phyloP scores from a whole-genome alignment of 1,140 invertebrate genomes.

The Cheumatopsyche charites region DNA sequence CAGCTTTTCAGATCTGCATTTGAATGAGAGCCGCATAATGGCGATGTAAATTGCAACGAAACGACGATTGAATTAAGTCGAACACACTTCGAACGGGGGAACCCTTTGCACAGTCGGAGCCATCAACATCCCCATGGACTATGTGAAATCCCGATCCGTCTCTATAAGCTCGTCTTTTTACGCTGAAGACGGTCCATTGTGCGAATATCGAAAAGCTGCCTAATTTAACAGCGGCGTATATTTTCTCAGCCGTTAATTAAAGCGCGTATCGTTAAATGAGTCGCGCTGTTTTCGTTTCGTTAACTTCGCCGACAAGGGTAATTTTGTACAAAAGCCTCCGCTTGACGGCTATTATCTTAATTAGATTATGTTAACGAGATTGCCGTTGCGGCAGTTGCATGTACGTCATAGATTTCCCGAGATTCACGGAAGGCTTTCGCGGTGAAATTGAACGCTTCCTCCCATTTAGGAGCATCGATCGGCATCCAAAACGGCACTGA shows the following conservation, averaged over 20 bases:
- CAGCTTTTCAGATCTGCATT: constrained; percentile 26
- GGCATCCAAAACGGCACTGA: no score
- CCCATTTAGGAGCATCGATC: no score
- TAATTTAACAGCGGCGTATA: not conserved
- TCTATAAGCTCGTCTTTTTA: no score
- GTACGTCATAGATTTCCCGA: not conserved
- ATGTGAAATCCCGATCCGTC: no score
- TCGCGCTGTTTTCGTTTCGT: constrained; percentile 21
- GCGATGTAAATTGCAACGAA: constrained; percentile 40
- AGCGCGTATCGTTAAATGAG: constrained; percentile 13
- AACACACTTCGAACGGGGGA: not conserved
- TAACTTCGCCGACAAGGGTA: constrained; percentile 5
- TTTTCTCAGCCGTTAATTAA: not conserved
- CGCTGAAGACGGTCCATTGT: no score
- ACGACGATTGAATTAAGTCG: constrained; percentile 42
- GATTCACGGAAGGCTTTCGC: no score
- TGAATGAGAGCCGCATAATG: constrained; percentile 29
- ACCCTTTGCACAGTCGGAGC: no score
- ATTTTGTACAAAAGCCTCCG: constrained; percentile 18
- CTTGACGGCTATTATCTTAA: constrained; percentile 20
- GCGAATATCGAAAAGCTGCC: not conserved
- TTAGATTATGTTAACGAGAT: constrained; percentile 25
- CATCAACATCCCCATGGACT: no score
- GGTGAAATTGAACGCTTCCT: no score
- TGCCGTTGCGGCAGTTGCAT: constrained; percentile 9